Percentiles rank a stretch among this genome's conserved stretches.
phyloP scores from a whole-genome alignment of 2,113 vertebrate species.

The Anser brachyrhynchus region DNA sequence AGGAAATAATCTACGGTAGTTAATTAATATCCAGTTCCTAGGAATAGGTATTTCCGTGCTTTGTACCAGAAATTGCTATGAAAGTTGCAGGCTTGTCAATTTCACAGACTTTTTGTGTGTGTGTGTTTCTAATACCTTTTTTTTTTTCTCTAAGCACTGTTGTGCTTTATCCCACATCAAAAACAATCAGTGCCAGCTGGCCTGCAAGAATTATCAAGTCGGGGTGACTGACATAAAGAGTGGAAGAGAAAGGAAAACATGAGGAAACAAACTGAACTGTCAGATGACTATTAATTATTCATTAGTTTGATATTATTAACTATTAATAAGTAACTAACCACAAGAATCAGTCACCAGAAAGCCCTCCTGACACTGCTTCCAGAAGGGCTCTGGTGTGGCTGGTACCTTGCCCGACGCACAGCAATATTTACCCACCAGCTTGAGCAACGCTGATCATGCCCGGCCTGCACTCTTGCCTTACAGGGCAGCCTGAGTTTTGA shows the following conservation, averaged over 20 bases:
- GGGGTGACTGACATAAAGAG: neutral
- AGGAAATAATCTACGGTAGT: neutral
- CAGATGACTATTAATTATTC: neutral
- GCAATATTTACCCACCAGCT: neutral
- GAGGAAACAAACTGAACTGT: neutral
- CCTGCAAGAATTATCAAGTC: too few species aligned
- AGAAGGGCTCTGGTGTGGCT: neutral
- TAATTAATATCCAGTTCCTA: neutral
- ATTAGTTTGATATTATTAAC: neutral
- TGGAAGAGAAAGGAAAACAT: neutral
- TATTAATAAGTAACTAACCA: neutral
- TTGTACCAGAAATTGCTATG: neutral
- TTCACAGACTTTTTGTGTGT: neutral
- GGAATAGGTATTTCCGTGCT: neutral
- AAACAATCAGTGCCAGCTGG: neutral
- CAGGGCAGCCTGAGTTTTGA: constrained; percentile 9
- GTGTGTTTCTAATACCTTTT: neutral
- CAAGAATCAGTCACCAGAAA: neutral
- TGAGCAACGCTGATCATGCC: neutral
- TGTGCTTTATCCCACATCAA: neutral
- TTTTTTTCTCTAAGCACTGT: neutral
- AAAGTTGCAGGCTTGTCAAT: neutral
- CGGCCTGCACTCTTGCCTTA: neutral
- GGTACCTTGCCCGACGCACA: neutral
- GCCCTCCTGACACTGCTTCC: neutral